A percentile compares a stretch with the other conserved stretches of the same genome.
phyloP scores from a whole-genome alignment of 1,140 invertebrate genomes.

The Hydropsyche tenuis region DNA sequence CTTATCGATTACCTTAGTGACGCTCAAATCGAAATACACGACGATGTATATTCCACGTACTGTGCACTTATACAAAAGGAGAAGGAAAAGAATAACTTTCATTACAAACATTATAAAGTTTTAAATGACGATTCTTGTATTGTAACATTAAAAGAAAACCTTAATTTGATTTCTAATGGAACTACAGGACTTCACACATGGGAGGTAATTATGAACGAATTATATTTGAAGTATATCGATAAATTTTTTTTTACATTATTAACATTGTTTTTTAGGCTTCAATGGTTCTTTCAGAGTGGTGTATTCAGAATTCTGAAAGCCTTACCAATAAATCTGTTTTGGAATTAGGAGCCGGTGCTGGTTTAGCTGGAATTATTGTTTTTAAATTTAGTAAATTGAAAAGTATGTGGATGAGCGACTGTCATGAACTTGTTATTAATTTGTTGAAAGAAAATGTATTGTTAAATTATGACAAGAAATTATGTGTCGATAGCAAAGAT shows the following conservation, averaged over 20 bases:
- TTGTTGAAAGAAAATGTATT: constrained; percentile 59
- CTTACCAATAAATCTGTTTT: constrained; percentile 60
- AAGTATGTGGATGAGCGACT: constrained; percentile 63
- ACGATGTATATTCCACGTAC: constrained; percentile 58
- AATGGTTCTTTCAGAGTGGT: constrained; percentile 64
- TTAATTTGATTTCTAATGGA: constrained; percentile 63
- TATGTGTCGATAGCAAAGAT: neutral
- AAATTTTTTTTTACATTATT: neutral
- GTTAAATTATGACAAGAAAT: constrained; percentile 52
- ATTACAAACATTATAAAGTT: constrained; percentile 62
- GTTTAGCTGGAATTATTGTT: constrained; percentile 62
- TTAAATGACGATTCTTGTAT: constrained; percentile 48
- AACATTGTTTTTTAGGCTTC: constrained; percentile 56
- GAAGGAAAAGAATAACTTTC: constrained; percentile 47
- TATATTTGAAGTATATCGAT: neutral
- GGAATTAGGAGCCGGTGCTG: constrained; percentile 67
- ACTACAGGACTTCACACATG: constrained; percentile 66
- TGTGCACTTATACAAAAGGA: constrained; percentile 54
- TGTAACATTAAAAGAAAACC: constrained; percentile 63
- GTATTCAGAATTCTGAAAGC: constrained; percentile 55
- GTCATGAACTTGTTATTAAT: constrained; percentile 61
- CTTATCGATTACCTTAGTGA: constrained; percentile 59
- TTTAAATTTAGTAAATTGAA: constrained; percentile 58
- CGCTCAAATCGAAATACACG: constrained; percentile 54
- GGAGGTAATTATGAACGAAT: constrained; percentile 60